Base-by-base conservation (phyloP, 35 echinoderm and acorn worm species). In the Anneissia japonica region DNA sequence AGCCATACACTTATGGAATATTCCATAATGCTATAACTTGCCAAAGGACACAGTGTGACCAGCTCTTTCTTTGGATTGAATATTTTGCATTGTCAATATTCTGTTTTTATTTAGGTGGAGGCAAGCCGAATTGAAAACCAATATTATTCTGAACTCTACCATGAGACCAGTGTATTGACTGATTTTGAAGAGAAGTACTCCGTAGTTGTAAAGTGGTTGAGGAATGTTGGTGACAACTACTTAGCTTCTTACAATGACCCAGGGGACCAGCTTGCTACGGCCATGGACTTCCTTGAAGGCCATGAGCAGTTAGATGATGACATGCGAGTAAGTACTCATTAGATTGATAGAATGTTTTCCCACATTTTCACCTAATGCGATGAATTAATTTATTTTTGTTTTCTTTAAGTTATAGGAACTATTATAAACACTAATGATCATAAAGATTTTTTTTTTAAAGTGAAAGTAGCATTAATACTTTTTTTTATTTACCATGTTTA, bases 151-250 rank as follows among this genome's bases (percentile, higher is more conserved):
- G 93, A 95, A 75, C 56, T 35, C 32, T 64, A 56, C 17, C 87
- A 92, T 46, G 74, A 83, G 32, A 84, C 73, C 0, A 75, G 88
- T 5, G 51, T 97, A 0, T 74, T 87, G 36, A 91, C 84, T 1
- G 73, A 81, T 10, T 97, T 97, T 83, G 91, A 97, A 45, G 91
- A 97, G 72, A 87, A 84, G 46, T 92, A 97, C 82, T 72, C 84
- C 4, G 84, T 87, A 34, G 39, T 97, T 16, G 75, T 97, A 37
- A 88, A 89, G 38, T 97, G 95, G 95, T 86, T 97, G 72, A 88
- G 90, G 38, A 97, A 97, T 36, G 91, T 90, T 33, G 91, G 89
- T 74, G 95, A 97, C n/a, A 84, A 91, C 30, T 97, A 87, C 85
- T 79, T 97, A 16, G 73, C 82, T 26, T 40, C 95, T 34, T 88